Base-by-base conservation (phyloP, 2,888 invertebrate genomes). In the Vanessa cardui region DNA sequence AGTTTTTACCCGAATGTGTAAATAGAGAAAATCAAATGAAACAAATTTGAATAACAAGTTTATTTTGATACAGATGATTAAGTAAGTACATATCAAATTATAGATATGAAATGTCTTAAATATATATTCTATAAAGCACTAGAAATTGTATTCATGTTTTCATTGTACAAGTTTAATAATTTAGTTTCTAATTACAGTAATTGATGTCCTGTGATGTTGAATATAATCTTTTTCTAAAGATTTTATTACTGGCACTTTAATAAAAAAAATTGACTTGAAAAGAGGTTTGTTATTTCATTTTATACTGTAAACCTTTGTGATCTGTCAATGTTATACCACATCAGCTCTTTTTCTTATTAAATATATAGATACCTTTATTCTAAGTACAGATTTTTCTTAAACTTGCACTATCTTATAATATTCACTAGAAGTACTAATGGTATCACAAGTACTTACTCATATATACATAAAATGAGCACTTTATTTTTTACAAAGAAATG, bases 11-110 rank as follows among this genome's bases (percentile, higher is more conserved):
- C 5, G 26, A 39, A 39, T 12, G 12, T 12, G 9, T 12, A 26
- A 21, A 39, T 12, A 9, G 20, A 49, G 18, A 73, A 77, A 81
- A 83, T 83, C 74, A 81, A 84, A 80, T 76, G 78, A 81, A 89
- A 85, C 85, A 86, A 86, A 84, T 84, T 87, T 87, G 79, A 81
- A 82, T 89, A 91, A 90, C 90, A 90, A 88, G 83, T 90, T 90
- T 89, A 89, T 88, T 90, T 86, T 80, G 81, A 88, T 88, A 90
- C 83, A 88, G 85, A 84, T 81, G 80, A 88, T 87, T 83, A 81
- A 83, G 72, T 83, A 85, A 83, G 82, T 84, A 86, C 79, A 82
- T 70, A 69, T 83, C 31, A 21, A 54, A 79, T 78, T 78, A 83
- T 83, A 85, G 76, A 87, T 86, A 85, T 74, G 33, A 33, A 56